Percentiles rank a stretch among this genome's conserved stretches.
Conservation (phyloP, 2,113 vertebrate species). For the Oceanites oceanicus region DNA sequence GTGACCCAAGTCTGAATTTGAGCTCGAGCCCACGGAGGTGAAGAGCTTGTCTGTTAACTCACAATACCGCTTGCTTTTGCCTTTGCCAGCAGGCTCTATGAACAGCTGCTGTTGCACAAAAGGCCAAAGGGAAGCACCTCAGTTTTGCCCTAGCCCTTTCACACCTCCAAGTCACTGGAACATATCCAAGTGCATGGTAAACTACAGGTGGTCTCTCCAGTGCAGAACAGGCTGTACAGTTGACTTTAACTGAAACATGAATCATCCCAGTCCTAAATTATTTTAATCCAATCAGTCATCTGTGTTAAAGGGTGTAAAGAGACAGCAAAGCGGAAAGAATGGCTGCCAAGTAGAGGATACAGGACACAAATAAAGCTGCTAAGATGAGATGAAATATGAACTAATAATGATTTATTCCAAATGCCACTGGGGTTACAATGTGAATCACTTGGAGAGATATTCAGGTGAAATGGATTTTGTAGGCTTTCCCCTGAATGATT, state of each 20-base stretch:
- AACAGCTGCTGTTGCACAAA: conserved; percentile 29
- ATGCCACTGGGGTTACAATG: background rate
- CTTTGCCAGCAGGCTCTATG: background rate
- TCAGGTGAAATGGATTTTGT: background rate
- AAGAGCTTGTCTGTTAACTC: background rate
- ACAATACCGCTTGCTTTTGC: background rate
- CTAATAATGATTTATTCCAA: conserved; percentile 61
- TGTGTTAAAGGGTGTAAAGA: conserved; percentile 35
- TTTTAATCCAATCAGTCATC: conserved; percentile 53
- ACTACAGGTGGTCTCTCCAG: background rate
- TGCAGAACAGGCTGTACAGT: conserved; percentile 43
- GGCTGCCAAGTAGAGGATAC: conserved; percentile 32
- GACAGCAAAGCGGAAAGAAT: conserved; percentile 25
- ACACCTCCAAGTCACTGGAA: conserved; percentile 3
- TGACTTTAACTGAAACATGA: conserved; percentile 35
- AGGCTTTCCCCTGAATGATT: background rate
- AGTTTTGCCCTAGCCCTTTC: background rate
- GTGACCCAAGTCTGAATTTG: background rate
- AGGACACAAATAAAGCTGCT: conserved; percentile 56
- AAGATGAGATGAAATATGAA: conserved; percentile 32
- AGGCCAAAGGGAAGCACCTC: conserved; percentile 22
- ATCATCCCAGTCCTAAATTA: conserved; percentile 46
- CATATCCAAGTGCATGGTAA: background rate
- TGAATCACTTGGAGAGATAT: background rate
- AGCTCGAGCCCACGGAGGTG: background rate